Evolutionary conservation across 1,140 invertebrate species (phyloP).

Genomic region (Metopolophium dirhodum): DNA sequence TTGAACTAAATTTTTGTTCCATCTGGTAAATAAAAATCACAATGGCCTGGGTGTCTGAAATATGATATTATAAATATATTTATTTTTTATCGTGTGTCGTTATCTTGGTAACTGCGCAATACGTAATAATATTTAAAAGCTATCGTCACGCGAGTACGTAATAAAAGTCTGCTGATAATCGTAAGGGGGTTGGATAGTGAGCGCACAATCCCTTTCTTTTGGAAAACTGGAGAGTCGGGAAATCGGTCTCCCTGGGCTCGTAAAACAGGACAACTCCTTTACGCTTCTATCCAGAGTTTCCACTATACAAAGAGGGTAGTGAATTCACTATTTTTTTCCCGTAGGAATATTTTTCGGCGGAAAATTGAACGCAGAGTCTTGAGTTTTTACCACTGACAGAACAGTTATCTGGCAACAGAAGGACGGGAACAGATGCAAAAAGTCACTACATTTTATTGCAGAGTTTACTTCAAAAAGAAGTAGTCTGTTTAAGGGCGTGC

Average conservation of each 20-base stretch:
- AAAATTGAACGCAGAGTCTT: slow-evolving; percentile 27
- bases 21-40: slow-evolving; percentile 8
- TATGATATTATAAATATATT: neutral
- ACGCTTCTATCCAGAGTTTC: slow-evolving; percentile 16
- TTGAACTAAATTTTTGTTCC: neutral
- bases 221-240: neutral
- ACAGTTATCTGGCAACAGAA: neutral
- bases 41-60: neutral
- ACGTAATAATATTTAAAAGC: slow-evolving; percentile 50
- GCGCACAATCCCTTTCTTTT: slow-evolving; percentile 32
- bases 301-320: neutral
- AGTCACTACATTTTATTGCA: slow-evolving; percentile 46
- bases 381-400: slow-evolving; percentile 29
- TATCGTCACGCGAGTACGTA: slow-evolving; percentile 20
- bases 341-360: slow-evolving; percentile 28
- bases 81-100: neutral
- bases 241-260: slow-evolving; percentile 43
- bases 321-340: slow-evolving; percentile 8
- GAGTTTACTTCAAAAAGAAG: slow-evolving; percentile 8
- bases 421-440: neutral
- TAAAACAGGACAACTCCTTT: slow-evolving; percentile 40
- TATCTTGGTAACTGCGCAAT: neutral
- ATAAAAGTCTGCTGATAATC: slow-evolving; percentile 48
- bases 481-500: neutral
- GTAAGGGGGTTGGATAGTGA: neutral